Evolutionary conservation across 2,888 invertebrate species (phyloP), one percentile per base, ranked within the genome.

Genomic region (Torymus auratus): DNA sequence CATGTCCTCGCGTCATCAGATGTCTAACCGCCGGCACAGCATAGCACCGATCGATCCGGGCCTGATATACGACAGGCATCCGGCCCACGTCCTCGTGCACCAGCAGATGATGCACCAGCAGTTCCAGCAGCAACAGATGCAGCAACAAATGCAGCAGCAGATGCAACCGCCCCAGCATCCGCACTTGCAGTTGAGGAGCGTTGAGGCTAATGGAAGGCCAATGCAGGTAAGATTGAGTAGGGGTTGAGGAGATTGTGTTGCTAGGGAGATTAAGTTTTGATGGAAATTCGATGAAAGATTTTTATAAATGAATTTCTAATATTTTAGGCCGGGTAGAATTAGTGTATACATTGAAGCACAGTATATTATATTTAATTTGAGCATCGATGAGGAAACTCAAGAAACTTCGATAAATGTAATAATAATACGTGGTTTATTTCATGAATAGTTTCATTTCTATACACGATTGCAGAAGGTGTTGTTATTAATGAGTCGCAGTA

Each of bases 21-120:
- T 70, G 71, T 55, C 70, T 11, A 90, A 88, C 52, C 85, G 90
- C 5, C 84, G 91, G 2, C 90, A 90, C 83, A 91, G 90, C 71
- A 90, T 90, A n/a, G 91, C 91, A 0, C 90, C 90, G 0, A 86
- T 89, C 10, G 90, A 91, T 82, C 90, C 91, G 4, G 89, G 89
- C 3, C 89, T 89, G 60, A 74, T 82, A n/a, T 85, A 86, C 56
- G 87, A 41, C 3, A 60, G 80, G 1, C 86, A 86, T 23, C 84
- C 84, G 23, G 84, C 80, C 13, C 85, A 85, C 58, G 58, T 84
- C 14, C 12, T 74, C 4, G 76, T 64, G 1, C 64, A 67, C 10
- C 78, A 41, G 7, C 41, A 41, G 41, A 41, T 41, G 41, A 41
- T 64, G 2, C 64, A 67, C 4, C 78, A 70, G 23, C 68, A 67